Evolutionary conservation across 1,140 invertebrate species (phyloP), one percentile per base, ranked within the genome.

Genomic region (Psilanteris sp.): DNA sequence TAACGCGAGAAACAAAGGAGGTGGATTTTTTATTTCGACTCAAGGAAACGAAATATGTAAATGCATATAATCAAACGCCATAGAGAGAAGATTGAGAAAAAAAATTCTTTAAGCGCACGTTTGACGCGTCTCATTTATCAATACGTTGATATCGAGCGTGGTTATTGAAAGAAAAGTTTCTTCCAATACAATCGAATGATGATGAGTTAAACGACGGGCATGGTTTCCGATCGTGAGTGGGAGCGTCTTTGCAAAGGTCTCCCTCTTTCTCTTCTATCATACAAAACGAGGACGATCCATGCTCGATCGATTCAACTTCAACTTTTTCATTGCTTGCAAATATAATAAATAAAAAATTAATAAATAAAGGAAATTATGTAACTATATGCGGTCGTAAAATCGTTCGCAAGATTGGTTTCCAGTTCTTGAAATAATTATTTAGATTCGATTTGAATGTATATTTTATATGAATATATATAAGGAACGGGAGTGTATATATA

Each of bases 171-270:
- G 59, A 77, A 61, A 59, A 61, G 61, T 68, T 68, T 64, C 62
- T 75, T 61, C 37, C 29, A 66, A 66, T 66, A 66, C 32, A 50
- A 54, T 34, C 54, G 44, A 48, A 59, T 50, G 44, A 66, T 70
- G 66, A 66, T 70, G 52, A 64, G 52, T 26, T 41, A 50, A 72
- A 71, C 32, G 75, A 43, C 54, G 48, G 46, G 71, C 59, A 68
- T 66, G 41, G 61, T 72, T 74, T 74, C 37, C 41, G 32, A 75
- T 78, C 78, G 78, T 80, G 78, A 80, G 78, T 78, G 67, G 78
- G 78, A 80, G 78, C 76, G 78, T 76, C 59, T 36, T 22, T 62
- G 71, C 59, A 78, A 80, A 80, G 78, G 78, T 78, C 78, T 76
- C 54, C 31, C 34, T 71, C 55, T 67, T 72, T 72, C 67, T 71